Evolutionary conservation across 2,888 invertebrate species (phyloP).

Genomic region (Leptinotarsa juncta): DNA sequence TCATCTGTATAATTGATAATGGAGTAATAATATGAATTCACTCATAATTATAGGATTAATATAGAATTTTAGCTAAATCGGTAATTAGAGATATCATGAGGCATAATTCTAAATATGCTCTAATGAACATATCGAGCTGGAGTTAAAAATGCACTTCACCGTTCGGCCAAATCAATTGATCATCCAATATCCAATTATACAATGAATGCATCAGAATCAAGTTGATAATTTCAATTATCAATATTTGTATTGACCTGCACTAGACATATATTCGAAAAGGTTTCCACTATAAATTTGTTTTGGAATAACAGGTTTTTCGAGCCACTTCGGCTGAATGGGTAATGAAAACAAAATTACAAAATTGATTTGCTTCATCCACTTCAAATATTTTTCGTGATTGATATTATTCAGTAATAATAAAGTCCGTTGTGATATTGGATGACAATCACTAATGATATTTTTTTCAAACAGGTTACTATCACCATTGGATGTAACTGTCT

Average conservation of each 20-base stretch:
- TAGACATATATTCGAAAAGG: neutral
- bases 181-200: slow-evolving; percentile 11
- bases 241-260: neutral
- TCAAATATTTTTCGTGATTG: neutral
- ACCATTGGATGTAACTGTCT: too few relatives aligned
- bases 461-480: too few relatives aligned
- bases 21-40: slow-evolving; percentile 18
- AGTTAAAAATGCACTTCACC: slow-evolving; percentile 9
- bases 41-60: slow-evolving; percentile 15
- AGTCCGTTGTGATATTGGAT: neutral
- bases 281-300: neutral
- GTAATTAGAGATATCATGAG: slow-evolving; percentile 8
- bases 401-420: neutral
- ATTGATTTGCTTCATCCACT: neutral
- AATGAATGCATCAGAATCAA: slow-evolving; percentile 2
- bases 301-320: neutral
- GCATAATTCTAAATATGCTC: slow-evolving; percentile 14
- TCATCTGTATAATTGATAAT: slow-evolving; percentile 14
- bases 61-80: slow-evolving; percentile 8
- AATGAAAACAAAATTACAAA: neutral
- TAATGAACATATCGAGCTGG: slow-evolving; percentile 11
- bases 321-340: neutral
- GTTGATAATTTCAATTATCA: neutral
- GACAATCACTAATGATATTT: neutral
- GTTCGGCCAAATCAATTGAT: slow-evolving; percentile 9